Conservation (phyloP, 2,113 vertebrate species). For the Embiotoca jacksoni region DNA sequence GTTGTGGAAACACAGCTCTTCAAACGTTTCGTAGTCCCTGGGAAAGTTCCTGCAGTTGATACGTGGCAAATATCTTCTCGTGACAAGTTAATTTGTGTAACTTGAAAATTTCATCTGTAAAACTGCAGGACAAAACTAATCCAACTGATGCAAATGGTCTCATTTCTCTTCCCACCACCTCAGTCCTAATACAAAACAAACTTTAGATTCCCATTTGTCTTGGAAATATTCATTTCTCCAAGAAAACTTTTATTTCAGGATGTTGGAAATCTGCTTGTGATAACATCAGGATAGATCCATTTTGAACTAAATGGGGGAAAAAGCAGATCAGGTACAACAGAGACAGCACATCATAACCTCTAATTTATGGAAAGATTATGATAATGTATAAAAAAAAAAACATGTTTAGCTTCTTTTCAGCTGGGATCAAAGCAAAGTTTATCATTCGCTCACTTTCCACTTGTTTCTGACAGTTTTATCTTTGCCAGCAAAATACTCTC, state of each 20-base stretch:
- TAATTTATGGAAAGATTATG: background rate
- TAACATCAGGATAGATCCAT: background rate
- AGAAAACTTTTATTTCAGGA: background rate
- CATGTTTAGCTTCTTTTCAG: constrained; percentile 7
- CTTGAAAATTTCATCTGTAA: background rate
- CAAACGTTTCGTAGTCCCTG: too few relatives aligned
- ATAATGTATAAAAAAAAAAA: constrained; percentile 7
- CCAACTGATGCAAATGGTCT: background rate
- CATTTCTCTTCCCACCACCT: background rate
- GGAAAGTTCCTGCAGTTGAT: too few relatives aligned
- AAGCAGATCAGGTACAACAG: background rate
- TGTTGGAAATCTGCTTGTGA: background rate
- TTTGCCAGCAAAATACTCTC: constrained; percentile 23
- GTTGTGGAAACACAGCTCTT: too few relatives aligned
- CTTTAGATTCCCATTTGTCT: background rate
- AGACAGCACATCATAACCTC: background rate
- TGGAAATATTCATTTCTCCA: background rate
- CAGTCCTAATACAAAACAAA: background rate
- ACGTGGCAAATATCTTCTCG: too few relatives aligned
- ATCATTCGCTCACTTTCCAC: constrained; percentile 25
- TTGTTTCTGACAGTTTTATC: constrained; percentile 32
- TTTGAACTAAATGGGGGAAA: background rate
- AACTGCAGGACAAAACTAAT: background rate
- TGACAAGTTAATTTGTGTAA: background rate
- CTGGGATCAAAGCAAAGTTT: constrained; percentile 9